These are phyloP conservation scores for Mustela nigripes DNA, from an alignment of 2,113 vertebrate genomes.

Conservation along the genomic window DNA sequence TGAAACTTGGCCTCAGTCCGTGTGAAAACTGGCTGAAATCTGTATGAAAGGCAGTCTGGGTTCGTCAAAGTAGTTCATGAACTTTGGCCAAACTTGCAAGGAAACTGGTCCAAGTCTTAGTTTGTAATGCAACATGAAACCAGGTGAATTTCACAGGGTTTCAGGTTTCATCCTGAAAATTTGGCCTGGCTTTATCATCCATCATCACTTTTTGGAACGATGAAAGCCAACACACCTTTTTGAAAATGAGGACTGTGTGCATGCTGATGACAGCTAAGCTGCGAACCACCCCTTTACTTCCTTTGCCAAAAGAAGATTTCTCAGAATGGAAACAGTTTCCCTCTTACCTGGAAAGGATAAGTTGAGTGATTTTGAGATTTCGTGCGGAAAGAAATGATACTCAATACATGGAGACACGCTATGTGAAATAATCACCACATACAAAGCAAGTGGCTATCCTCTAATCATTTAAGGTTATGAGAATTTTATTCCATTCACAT, in stretches of 20 bases:
- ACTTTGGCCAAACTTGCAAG: slow-evolving; percentile 79
- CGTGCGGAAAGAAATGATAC: slow-evolving; percentile 60
- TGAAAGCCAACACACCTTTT: slow-evolving; percentile 85
- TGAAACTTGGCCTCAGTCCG: slow-evolving; percentile 66
- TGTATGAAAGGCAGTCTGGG: slow-evolving; percentile 72
- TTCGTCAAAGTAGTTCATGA: slow-evolving; percentile 79
- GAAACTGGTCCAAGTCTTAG: slow-evolving; percentile 72
- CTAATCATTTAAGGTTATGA: slow-evolving; percentile 61
- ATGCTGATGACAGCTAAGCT: slow-evolving; percentile 77
- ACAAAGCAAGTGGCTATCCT: slow-evolving; percentile 60
- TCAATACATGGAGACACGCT: not conserved
- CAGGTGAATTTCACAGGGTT: slow-evolving; percentile 81
- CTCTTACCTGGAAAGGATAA: slow-evolving; percentile 69
- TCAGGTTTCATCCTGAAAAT: slow-evolving; percentile 78
- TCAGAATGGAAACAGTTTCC: slow-evolving; percentile 59
- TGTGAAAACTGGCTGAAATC: slow-evolving; percentile 80
- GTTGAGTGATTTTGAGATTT: slow-evolving; percentile 62
- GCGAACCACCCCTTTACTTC: slow-evolving; percentile 53
- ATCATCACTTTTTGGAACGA: slow-evolving; percentile 79
- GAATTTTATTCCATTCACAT: slow-evolving; percentile 41
- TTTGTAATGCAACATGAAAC: slow-evolving; percentile 80
- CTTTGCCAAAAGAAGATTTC: slow-evolving; percentile 71
- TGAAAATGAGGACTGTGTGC: slow-evolving; percentile 64
- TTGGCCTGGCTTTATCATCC: slow-evolving; percentile 77
- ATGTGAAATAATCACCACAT: slow-evolving; percentile 59